A percentile compares a stretch with the other conserved stretches of the same genome.
Conservation (phyloP, 2,888 invertebrate genomes). For the Zaprionus obscuricornis region DNA sequence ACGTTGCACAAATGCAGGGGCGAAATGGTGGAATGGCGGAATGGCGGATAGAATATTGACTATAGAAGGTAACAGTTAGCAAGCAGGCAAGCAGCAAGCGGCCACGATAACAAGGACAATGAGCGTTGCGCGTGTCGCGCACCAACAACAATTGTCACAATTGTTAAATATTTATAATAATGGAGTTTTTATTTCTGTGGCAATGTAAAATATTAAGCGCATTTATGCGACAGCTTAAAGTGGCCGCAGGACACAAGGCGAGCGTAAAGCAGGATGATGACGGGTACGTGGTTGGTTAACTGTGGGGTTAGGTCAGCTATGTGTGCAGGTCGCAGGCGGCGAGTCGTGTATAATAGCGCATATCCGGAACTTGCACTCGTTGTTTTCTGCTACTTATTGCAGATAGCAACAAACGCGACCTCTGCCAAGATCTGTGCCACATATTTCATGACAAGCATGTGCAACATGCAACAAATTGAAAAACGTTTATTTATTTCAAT, state of each 20-base stretch:
- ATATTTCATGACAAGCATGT: too few relatives aligned
- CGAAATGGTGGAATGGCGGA: conserved; percentile 5
- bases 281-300: too few relatives aligned
- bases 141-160: conserved; percentile 75
- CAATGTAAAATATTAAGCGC: conserved; percentile 70
- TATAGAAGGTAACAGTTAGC: not conserved
- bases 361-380: conserved; percentile 38
- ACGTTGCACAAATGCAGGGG: conserved; percentile 12
- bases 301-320: too few relatives aligned
- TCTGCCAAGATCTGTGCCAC: too few relatives aligned
- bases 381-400: conserved; percentile 32
- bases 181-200: conserved; percentile 69
- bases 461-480: conserved; percentile 50
- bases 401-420: conserved; percentile 8
- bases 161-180: conserved; percentile 78
- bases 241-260: conserved; percentile 2
- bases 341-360: conserved; percentile 57
- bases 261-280: not conserved
- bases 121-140: conserved; percentile 62
- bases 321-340: conserved; percentile 37
- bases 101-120: conserved; percentile 52
- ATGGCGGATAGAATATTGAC: conserved; percentile 20
- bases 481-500: conserved; percentile 70
- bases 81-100: not conserved
- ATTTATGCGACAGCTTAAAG: conserved; percentile 52